Conservation (phyloP, 2,888 invertebrate species). For the Xanthia togata region DNA sequence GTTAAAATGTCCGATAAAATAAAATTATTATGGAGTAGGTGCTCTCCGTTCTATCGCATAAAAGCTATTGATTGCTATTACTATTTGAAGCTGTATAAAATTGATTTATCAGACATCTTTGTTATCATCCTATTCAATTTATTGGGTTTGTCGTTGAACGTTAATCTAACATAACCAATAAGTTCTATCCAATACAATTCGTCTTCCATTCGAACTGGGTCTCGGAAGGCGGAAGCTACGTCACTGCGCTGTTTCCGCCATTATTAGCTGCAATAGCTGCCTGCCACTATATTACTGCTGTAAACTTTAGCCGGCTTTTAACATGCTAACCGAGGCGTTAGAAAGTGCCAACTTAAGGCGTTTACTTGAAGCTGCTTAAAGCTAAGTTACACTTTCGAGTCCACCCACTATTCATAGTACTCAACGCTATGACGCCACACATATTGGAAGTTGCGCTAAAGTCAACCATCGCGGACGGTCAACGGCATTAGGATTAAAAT, state of each 20-base stretch:
- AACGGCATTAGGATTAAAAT: no score
- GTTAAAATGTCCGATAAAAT: slow-evolving; percentile 22
- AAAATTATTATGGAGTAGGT: not conserved
- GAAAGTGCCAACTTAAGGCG: slow-evolving; percentile 14
- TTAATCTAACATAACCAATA: not conserved
- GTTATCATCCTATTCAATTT: not conserved
- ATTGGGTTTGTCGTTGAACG: not conserved
- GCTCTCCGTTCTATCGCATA: slow-evolving; percentile 9
- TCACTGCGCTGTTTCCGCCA: slow-evolving; percentile 8
- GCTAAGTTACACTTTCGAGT: no score
- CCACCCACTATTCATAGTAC: no score
- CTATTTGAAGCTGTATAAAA: slow-evolving; percentile 11
- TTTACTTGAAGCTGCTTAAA: not conserved
- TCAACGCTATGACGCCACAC: no score
- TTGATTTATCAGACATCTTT: not conserved
- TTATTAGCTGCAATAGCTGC: slow-evolving; percentile 11
- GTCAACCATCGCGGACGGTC: no score
- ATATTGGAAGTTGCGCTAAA: no score
- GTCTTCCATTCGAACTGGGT: not conserved
- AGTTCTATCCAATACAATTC: not conserved
- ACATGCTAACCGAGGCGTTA: not conserved
- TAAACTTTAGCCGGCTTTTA: not conserved
- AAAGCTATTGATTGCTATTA: slow-evolving; percentile 17
- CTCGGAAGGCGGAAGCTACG: slow-evolving; percentile 11
- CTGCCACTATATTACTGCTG: slow-evolving; percentile 1